phyloP scores from a whole-genome alignment of 2,113 vertebrate species.

The Mesocricetus auratus region DNA sequence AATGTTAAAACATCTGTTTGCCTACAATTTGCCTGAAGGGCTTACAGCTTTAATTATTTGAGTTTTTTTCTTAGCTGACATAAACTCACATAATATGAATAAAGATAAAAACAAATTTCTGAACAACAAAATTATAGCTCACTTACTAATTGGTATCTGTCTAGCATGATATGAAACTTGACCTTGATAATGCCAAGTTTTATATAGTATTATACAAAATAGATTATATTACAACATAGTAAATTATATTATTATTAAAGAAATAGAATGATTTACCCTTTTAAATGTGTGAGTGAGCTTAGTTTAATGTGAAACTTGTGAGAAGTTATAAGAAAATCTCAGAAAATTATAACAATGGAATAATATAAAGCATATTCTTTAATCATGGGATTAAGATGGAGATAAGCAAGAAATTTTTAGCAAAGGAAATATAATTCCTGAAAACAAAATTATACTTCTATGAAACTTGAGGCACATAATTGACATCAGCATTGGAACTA shows the following conservation, averaged over 20 bases:
- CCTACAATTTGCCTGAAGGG: background rate
- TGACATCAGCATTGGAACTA: background rate
- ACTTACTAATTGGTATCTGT: background rate
- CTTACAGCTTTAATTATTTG: conserved; percentile 31
- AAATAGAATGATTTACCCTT: background rate
- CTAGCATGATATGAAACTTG: background rate
- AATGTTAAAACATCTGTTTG: conserved; percentile 33
- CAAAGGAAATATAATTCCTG: background rate
- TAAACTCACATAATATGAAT: background rate
- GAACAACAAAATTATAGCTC: background rate
- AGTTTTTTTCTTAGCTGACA: background rate
- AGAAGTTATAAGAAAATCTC: background rate
- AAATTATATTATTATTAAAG: background rate
- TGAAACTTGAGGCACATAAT: background rate
- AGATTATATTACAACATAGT: background rate
- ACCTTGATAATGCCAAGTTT: background rate
- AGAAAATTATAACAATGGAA: background rate
- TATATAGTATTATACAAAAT: background rate
- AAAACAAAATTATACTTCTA: background rate
- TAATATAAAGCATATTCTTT: background rate
- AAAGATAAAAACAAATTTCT: background rate
- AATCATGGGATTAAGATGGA: background rate
- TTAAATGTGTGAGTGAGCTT: background rate
- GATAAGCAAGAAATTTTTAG: background rate
- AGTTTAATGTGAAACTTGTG: background rate